These are phyloP conservation scores for Anaspis maculata DNA, from an alignment of 2,888 invertebrate genomes.

Conservation along the genomic window DNA sequence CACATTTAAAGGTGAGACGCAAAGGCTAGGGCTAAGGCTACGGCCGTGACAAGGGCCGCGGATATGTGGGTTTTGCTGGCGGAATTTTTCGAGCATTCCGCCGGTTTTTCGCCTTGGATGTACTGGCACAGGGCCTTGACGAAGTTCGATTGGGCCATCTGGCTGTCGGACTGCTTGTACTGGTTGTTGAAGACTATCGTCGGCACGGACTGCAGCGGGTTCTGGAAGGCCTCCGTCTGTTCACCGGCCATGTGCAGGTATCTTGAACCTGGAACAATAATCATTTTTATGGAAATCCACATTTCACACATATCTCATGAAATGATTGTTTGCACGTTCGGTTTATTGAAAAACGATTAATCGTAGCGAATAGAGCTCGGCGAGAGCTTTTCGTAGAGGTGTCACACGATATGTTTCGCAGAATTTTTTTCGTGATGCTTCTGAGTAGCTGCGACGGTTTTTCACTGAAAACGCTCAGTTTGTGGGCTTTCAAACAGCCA, in stretches of 20 bases:
- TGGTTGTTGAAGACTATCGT: conserved; percentile 58
- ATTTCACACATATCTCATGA: too few relatives aligned
- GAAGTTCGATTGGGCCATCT: conserved; percentile 50
- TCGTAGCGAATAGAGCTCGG: too few relatives aligned
- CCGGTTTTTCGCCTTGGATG: conserved; percentile 30
- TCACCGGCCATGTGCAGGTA: conserved; percentile 49
- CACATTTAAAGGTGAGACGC: conserved; percentile 3
- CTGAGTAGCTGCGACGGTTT: too few relatives aligned
- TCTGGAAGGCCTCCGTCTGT: conserved; percentile 46
- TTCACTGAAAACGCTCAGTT: too few relatives aligned
- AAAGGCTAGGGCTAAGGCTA: conserved; percentile 3
- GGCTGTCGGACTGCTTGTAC: conserved; percentile 49
- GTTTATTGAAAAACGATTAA: too few relatives aligned
- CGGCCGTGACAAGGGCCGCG: too few relatives aligned
- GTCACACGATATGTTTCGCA: too few relatives aligned
- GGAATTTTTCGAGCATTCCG: conserved; percentile 26
- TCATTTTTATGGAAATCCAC: neutral
- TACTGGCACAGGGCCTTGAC: conserved; percentile 49
- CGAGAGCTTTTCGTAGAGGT: too few relatives aligned
- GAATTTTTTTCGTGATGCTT: too few relatives aligned
- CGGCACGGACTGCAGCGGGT: conserved; percentile 55
- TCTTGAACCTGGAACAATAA: conserved; percentile 28
- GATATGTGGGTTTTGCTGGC: conserved; percentile 13
- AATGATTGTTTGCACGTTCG: too few relatives aligned
- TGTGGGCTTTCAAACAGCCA: too few relatives aligned